phyloP scores from a whole-genome alignment of 1,140 invertebrate species.

The Paracyclopina nana region DNA sequence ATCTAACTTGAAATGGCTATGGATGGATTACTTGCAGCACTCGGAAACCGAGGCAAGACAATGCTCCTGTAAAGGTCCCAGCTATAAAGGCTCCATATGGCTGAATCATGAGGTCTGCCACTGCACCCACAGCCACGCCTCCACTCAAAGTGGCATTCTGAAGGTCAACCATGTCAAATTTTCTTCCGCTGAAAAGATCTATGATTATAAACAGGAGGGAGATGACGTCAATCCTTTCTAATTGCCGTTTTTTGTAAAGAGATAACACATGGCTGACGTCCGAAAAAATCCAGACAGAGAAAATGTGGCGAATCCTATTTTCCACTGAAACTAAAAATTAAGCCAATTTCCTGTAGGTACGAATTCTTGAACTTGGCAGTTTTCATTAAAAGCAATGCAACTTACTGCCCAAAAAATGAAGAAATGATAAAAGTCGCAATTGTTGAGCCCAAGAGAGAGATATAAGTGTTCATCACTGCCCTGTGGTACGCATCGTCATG shows the following conservation, averaged over 20 bases:
- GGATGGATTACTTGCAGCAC: constrained; percentile 26
- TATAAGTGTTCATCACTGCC: constrained; percentile 36
- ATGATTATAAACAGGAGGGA: too few relatives aligned
- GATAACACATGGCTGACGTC: too few relatives aligned
- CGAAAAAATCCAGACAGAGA: too few relatives aligned
- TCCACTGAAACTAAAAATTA: too few relatives aligned
- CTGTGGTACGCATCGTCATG: constrained; percentile 28
- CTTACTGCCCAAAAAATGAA: constrained; percentile 25
- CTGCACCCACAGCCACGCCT: constrained; percentile 35
- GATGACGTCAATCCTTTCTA: too few relatives aligned
- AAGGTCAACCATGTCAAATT: constrained; percentile 21
- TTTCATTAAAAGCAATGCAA: constrained; percentile 22
- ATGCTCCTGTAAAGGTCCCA: constrained; percentile 28
- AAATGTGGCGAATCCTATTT: too few relatives aligned
- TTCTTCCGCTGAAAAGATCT: constrained; percentile 11
- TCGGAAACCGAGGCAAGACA: constrained; percentile 31
- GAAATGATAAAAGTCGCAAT: constrained; percentile 31
- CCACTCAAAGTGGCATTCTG: constrained; percentile 24
- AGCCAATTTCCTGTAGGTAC: too few relatives aligned
- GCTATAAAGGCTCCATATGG: constrained; percentile 33
- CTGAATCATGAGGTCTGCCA: constrained; percentile 32
- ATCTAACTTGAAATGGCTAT: background rate
- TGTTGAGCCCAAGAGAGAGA: constrained; percentile 28
- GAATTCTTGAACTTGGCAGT: too few relatives aligned
- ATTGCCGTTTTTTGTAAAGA: too few relatives aligned